Evolutionary conservation across 1,140 invertebrate species (phyloP), one percentile per base, ranked within the genome.

Genomic region (Chironomus tepperi): DNA sequence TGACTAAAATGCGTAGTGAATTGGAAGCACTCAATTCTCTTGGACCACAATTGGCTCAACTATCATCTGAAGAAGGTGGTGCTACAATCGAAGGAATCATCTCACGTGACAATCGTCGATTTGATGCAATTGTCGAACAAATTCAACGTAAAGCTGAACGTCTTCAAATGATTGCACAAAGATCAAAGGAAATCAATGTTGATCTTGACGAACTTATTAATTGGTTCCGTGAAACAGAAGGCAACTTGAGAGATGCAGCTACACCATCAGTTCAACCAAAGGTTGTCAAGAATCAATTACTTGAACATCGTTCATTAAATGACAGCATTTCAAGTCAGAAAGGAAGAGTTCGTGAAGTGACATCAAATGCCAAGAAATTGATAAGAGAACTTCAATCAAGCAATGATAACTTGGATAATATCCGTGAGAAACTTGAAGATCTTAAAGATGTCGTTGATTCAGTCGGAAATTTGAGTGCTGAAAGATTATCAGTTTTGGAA

Each of bases 281-380:
- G 77, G 87, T 92, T 10, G 91, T 99, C 42, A 87, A 94, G 7
- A 89, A 93, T 0, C 95, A 98, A 82, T 83, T 99, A 42, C 94
- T 97, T 79, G 95, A 97, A 79, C 96, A 98, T 81, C 93, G 95
- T 79, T 92, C 93, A 2, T 86, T 99, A 24, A 96, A 96, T 81
- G 96, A 98, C 77, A 97, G 99, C 80, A 95, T 99, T 74, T 93
- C 91, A 3, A 94, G 92, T 76, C 96, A 99, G 80, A 94, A 97
- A 76, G 90, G 90, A 43, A 86, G 96, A 3, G 93, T 97, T 0
- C 85, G 97, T 5, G 96, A 99, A 79, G 90, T 98, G 2, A 87
- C 98, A 0, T 90, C 93, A 0, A 91, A 93, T 74, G 95, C 96
- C 1, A 98, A 97, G 85, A 97, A 97, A 83, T 90, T 98, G 0